Evolutionary conservation across 2,888 invertebrate genomes (phyloP).

Genomic region (Hemithea aestivaria): DNA sequence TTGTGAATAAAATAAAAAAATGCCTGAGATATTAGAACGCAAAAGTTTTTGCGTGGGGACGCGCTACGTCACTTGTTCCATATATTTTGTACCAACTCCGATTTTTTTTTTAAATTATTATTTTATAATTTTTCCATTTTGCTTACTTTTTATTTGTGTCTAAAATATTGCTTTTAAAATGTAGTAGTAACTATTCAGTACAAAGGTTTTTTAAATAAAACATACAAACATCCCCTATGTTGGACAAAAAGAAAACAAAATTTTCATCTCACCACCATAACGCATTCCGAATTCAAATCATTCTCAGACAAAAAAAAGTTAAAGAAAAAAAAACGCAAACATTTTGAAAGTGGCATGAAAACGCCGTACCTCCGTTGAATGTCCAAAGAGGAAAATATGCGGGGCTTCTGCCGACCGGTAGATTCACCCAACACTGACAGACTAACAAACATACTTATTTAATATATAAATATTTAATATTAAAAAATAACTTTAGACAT

Average conservation of each 20-base stretch:
- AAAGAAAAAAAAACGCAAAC: constrained; percentile 26
- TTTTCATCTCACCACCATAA: constrained; percentile 26
- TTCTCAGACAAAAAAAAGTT: constrained; percentile 24
- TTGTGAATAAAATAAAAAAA: no score
- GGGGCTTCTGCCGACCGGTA: constrained; percentile 69
- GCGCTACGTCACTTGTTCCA: no score
- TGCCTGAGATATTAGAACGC: no score
- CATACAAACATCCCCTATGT: neutral
- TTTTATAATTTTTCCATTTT: no score
- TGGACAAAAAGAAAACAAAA: constrained; percentile 2
- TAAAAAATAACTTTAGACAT: no score
- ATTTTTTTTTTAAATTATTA: no score
- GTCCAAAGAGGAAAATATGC: constrained; percentile 75
- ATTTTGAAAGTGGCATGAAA: constrained; percentile 12
- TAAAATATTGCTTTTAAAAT: no score
- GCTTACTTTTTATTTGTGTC: no score
- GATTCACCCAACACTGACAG: constrained; percentile 72
- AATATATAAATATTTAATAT: constrained; percentile 9
- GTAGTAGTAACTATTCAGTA: no score
- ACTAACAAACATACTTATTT: constrained; percentile 55
- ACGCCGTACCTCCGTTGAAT: constrained; percentile 69
- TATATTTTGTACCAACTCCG: no score
- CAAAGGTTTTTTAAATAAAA: neutral
- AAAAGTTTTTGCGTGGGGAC: no score
- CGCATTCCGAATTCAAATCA: constrained; percentile 26